Evolutionary conservation across 2,797 vertebrate genomes (phyloP).

Genomic region (Siniperca undulata): DNA sequence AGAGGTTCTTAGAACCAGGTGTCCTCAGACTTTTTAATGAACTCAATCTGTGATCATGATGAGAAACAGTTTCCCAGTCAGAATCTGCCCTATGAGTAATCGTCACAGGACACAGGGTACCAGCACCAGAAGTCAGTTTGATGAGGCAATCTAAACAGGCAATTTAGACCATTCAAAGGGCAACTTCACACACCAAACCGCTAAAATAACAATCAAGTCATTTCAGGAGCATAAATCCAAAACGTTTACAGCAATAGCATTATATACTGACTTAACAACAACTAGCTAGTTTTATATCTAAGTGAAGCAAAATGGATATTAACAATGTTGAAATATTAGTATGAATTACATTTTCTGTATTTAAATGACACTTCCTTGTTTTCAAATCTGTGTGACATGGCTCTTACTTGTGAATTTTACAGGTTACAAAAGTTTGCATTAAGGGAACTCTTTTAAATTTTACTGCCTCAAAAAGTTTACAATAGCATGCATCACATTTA

Average conservation of each 20-base stretch:
- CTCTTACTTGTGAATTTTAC: not conserved
- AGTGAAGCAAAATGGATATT: not conserved
- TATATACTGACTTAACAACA: not conserved
- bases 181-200: not conserved
- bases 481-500: not conserved
- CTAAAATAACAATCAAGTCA: not conserved
- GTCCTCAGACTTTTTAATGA: constrained; percentile 76
- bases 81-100: constrained; percentile 98
- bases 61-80: constrained; percentile 84
- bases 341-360: not conserved
- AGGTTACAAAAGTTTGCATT: not conserved
- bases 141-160: constrained; percentile 29
- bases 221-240: not conserved
- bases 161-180: not conserved
- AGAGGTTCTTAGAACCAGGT: constrained; percentile 30
- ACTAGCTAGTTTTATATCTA: not conserved
- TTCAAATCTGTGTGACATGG: not conserved
- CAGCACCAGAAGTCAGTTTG: constrained; percentile 32
- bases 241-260: not conserved
- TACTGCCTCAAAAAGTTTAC: not conserved
- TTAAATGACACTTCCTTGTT: not conserved
- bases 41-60: constrained; percentile 80
- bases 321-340: not conserved
- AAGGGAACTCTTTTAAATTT: not conserved
- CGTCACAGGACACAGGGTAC: constrained; percentile 86